Evolutionary conservation across 2,113 vertebrate species (phyloP), one percentile per base, ranked within the genome.

Genomic region (Vidua chalybeata): DNA sequence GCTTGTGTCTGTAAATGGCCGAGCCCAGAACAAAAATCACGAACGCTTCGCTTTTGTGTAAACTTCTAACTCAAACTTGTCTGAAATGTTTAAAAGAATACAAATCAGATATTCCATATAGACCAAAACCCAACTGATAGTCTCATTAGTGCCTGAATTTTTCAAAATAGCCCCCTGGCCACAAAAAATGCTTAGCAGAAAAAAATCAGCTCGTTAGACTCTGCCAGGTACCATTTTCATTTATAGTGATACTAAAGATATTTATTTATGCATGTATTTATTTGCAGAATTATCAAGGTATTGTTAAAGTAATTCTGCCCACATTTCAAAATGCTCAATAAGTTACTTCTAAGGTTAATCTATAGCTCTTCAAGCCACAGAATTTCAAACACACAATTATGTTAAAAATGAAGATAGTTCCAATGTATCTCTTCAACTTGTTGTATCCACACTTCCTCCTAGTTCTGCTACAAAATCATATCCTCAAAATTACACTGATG

Each of bases 1-100:
- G 7, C 6, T 3, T 3, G 1, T 33, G 23, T 16, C 4, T 31
- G 16, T 18, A 30, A 41, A 6, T 0, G 0, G 16, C 43, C 5
- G 22, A 49, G 13, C 11, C 12, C n/a, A 10, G 15, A 51, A 35
- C 4, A 9, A 14, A 54, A 55, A 31, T 39, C 3, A 2, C 0
- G 0, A 84, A 14, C 2, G 0, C 13, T 15, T 52, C 2, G 6
- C 15, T 63, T 15, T 20, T 31, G 52, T 46, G 22, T 14, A 13
- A 49, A 10, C 10, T 12, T n/a, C 20, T 15, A 28, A 17, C 11
- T 51, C 31, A 43, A 23, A 30, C 26, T 59, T 56, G 45, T 19
- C 26, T 16, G 33, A 46, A 48, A 12, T 2, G 0, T 30, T 43
- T 48, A 13, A 48, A 54, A 72, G 17, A 63, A 37, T 15, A 24